A percentile compares a stretch with the other conserved stretches of the same genome.
phyloP scores from a whole-genome alignment of 2,113 vertebrate genomes.

The Pseudopodoces humilis region DNA sequence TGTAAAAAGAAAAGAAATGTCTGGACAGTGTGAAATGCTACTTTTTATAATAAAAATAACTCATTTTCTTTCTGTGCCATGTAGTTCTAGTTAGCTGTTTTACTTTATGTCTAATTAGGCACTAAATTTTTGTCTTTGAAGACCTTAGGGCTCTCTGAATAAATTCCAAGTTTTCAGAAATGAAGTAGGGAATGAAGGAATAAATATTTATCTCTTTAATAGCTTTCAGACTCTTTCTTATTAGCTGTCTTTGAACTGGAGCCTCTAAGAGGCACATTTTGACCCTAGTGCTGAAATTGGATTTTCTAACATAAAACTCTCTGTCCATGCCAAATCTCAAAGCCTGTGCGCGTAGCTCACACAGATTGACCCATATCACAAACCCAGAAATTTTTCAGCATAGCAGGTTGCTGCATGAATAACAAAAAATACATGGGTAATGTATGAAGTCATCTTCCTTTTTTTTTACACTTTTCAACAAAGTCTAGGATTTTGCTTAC shows the following conservation, averaged over 20 bases:
- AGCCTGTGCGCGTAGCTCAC: not conserved
- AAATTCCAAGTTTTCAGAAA: conserved; percentile 33
- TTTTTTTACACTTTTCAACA: not conserved
- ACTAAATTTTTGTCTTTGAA: not conserved
- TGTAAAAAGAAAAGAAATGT: not conserved
- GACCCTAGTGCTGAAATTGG: not conserved
- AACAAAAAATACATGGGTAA: not conserved
- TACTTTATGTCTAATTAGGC: not conserved
- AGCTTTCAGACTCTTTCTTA: not conserved
- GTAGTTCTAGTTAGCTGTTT: not conserved
- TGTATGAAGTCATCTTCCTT: not conserved
- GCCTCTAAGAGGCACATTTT: not conserved
- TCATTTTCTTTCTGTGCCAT: not conserved
- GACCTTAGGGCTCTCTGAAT: not conserved
- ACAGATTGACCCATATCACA: not conserved
- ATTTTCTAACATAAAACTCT: not conserved
- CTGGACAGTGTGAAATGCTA: not conserved
- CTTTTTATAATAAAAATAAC: not conserved
- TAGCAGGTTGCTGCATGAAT: not conserved
- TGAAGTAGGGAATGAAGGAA: not conserved
- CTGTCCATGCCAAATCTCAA: not conserved
- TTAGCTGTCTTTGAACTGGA: not conserved
- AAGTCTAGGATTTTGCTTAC: not conserved
- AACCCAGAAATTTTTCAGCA: not conserved
- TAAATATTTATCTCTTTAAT: not conserved